phyloP scores from a whole-genome alignment of 2,888 invertebrate genomes.

The Andrena camellia region DNA sequence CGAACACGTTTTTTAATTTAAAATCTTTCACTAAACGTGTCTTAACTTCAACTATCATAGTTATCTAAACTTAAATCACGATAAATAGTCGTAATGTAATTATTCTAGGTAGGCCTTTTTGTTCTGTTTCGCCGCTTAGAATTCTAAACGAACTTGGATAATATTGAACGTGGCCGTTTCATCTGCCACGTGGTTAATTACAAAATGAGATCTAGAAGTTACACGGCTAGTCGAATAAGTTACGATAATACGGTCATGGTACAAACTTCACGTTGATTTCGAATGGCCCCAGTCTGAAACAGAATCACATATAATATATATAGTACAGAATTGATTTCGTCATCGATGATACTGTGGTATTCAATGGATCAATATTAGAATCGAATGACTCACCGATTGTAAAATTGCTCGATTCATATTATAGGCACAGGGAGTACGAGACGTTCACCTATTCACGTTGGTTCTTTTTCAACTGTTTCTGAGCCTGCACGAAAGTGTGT shows the following conservation, averaged over 20 bases:
- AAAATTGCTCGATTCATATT: slow-evolving; percentile 77
- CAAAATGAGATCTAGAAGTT: slow-evolving; percentile 70
- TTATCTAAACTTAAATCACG: slow-evolving; percentile 61
- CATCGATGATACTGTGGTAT: too few relatives aligned
- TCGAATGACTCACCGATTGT: slow-evolving; percentile 76
- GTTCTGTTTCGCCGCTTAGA: slow-evolving; percentile 75
- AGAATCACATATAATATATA: neutral
- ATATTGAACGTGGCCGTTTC: slow-evolving; percentile 45
- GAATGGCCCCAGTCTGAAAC: slow-evolving; percentile 84
- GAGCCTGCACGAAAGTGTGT: slow-evolving; percentile 70
- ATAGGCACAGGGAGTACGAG: slow-evolving; percentile 70
- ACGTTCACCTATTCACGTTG: slow-evolving; percentile 52
- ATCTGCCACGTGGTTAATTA: slow-evolving; percentile 55
- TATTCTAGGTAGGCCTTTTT: slow-evolving; percentile 79
- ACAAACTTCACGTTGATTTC: slow-evolving; percentile 82
- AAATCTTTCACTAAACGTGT: slow-evolving; percentile 63
- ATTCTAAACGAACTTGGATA: slow-evolving; percentile 69
- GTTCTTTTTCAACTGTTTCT: slow-evolving; percentile 42
- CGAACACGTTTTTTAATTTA: slow-evolving; percentile 40
- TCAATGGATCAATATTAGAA: too few relatives aligned
- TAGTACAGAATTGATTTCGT: too few relatives aligned
- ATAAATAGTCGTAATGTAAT: slow-evolving; percentile 68
- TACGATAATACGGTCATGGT: slow-evolving; percentile 73
- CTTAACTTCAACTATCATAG: slow-evolving; percentile 55
- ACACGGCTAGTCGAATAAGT: slow-evolving; percentile 65